phyloP scores from a whole-genome alignment of 2,797 vertebrate species.

The Margarornis squamiger region DNA sequence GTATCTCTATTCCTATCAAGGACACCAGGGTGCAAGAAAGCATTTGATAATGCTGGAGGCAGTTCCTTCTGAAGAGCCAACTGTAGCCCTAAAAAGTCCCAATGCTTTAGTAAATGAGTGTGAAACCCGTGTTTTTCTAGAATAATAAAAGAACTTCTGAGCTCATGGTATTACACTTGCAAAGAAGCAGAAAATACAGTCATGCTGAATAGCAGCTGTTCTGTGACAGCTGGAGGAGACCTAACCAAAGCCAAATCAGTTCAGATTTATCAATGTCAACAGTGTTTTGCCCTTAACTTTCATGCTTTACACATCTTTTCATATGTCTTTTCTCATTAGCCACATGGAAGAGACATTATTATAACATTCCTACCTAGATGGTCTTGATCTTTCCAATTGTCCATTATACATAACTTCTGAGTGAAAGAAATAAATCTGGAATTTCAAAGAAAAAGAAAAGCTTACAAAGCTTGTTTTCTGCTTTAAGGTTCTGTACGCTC shows the following conservation, averaged over 20 bases:
- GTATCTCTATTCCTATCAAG: neutral
- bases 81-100: neutral
- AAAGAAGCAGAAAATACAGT: neutral
- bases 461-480: neutral
- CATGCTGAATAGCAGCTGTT: neutral
- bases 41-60: neutral
- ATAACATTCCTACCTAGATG: neutral
- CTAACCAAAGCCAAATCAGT: neutral
- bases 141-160: neutral
- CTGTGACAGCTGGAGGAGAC: neutral
- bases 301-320: neutral
- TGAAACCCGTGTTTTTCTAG: neutral
- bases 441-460: neutral
- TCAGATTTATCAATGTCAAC: constrained; percentile 7
- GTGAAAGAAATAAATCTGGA: neutral
- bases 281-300: neutral
- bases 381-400: neutral
- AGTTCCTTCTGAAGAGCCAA: neutral
- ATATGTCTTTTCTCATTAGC: neutral
- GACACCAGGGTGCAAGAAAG: neutral
- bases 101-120: neutral
- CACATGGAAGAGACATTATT: neutral
- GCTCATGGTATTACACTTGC: neutral
- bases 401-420: neutral
- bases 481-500: neutral